Percentiles rank a stretch among this genome's conserved stretches.
Evolutionary conservation across 2,113 vertebrate species (phyloP).

Genomic region (Perca schrenkii): DNA sequence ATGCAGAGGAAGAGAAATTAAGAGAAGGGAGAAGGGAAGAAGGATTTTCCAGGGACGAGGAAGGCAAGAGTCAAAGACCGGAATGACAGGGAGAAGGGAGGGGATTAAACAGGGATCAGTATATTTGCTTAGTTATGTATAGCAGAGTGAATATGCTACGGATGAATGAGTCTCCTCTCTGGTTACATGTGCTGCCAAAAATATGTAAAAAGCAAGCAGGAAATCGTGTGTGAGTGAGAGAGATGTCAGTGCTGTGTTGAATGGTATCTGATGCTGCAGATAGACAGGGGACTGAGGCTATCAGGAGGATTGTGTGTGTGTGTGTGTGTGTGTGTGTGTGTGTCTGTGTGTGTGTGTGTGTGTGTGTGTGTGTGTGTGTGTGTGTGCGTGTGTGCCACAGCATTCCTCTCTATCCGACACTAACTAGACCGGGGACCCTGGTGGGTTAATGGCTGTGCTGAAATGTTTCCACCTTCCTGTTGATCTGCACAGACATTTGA

Average conservation of each 20-base stretch:
- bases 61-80: slow-evolving; percentile 57
- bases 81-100: slow-evolving; percentile 70
- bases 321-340: slow-evolving; percentile 1
- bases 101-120: slow-evolving; percentile 78
- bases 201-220: slow-evolving; percentile 42
- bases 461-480: slow-evolving; percentile 40
- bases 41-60: slow-evolving; percentile 69
- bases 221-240: slow-evolving; percentile 22
- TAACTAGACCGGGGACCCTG: slow-evolving; percentile 36
- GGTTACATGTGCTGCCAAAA: slow-evolving; percentile 57
- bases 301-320: slow-evolving; percentile 16
- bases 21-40: slow-evolving; percentile 44
- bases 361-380: slow-evolving; percentile 38
- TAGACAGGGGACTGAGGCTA: slow-evolving; percentile 52
- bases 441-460: slow-evolving; percentile 30
- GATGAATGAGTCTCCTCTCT: slow-evolving; percentile 62
- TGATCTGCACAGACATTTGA: slow-evolving; percentile 5
- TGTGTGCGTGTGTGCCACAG: slow-evolving; percentile 39
- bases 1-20: slow-evolving; percentile 64
- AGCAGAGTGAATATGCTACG: slow-evolving; percentile 61
- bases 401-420: slow-evolving; percentile 60
- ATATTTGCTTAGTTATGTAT: slow-evolving; percentile 70
- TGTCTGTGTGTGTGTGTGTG: slow-evolving; percentile 35
- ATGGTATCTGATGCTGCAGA: slow-evolving; percentile 67
- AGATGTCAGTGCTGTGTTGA: slow-evolving; percentile 51